Evolutionary conservation across 2,113 vertebrate species (phyloP).

Genomic region (Microtus ochrogaster): DNA sequence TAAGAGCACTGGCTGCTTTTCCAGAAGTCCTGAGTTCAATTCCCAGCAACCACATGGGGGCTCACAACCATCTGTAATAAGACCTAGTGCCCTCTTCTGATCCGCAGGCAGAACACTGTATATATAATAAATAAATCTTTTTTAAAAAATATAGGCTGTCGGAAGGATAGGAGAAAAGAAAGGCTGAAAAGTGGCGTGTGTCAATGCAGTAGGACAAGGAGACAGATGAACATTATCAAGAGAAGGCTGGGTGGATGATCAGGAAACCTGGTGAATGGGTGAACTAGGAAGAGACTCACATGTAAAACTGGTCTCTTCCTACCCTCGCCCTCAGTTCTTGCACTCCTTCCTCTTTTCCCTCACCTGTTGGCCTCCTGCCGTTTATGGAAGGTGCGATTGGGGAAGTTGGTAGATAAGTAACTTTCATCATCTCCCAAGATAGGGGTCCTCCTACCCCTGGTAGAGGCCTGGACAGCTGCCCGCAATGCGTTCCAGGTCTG

Average conservation of each 20-base stretch:
- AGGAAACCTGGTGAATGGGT: background rate
- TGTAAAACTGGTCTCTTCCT: background rate
- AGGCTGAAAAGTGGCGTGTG: background rate
- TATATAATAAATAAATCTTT: too few species aligned
- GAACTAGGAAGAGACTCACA: background rate
- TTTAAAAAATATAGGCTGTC: too few species aligned
- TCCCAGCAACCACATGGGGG: too few species aligned
- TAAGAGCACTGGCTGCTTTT: too few species aligned
- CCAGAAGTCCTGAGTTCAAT: too few species aligned
- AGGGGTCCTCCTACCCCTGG: background rate
- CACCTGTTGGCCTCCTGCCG: conserved; percentile 82
- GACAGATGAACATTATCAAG: background rate
- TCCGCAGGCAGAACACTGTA: too few species aligned
- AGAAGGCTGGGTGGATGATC: background rate
- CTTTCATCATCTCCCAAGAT: background rate
- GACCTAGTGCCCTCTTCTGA: too few species aligned
- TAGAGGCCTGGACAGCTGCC: conserved; percentile 7
- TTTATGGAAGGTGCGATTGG: conserved; percentile 77
- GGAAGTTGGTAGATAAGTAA: background rate
- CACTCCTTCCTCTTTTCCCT: background rate
- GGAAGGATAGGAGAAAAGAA: background rate
- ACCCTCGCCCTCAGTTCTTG: background rate
- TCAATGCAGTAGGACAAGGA: background rate
- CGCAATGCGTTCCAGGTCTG: conserved; percentile 22
- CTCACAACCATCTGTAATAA: too few species aligned